Conservation (phyloP, 2,113 vertebrate species). For the Tetrax tetrax region DNA sequence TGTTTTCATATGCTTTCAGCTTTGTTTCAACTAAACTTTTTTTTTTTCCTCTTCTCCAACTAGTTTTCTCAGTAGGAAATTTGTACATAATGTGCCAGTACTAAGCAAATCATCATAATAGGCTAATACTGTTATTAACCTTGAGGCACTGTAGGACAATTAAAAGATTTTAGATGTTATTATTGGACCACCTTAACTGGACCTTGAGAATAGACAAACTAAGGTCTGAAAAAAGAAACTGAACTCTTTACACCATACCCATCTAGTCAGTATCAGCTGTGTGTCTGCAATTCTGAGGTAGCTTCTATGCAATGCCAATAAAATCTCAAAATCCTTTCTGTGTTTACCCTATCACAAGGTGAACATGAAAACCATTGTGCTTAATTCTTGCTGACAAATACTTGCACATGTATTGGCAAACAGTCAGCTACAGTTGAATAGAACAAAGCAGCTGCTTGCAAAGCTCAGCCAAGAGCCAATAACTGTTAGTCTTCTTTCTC, state of each 20-base stretch:
- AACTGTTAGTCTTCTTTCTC: conserved; percentile 47
- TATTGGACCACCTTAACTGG: neutral
- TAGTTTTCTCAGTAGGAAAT: neutral
- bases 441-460: conserved; percentile 33
- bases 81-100: neutral
- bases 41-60: neutral
- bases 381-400: conserved; percentile 69
- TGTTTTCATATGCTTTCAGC: neutral
- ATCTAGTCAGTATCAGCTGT: neutral
- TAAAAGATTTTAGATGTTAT: conserved; percentile 20
- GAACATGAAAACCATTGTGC: conserved; percentile 39
- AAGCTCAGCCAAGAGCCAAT: conserved; percentile 45
- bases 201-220: neutral
- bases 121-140: neutral
- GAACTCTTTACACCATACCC: neutral
- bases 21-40: neutral
- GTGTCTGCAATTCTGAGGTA: neutral
- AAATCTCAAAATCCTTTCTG: conserved; percentile 14
- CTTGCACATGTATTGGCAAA: conserved; percentile 58
- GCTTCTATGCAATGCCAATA: neutral
- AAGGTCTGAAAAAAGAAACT: neutral
- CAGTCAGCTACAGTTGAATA: conserved; percentile 42
- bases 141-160: neutral
- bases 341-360: conserved; percentile 35
- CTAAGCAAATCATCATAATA: neutral